phyloP scores from a whole-genome alignment of 2,113 vertebrate genomes.

The Reinhardtius hippoglossoides region DNA sequence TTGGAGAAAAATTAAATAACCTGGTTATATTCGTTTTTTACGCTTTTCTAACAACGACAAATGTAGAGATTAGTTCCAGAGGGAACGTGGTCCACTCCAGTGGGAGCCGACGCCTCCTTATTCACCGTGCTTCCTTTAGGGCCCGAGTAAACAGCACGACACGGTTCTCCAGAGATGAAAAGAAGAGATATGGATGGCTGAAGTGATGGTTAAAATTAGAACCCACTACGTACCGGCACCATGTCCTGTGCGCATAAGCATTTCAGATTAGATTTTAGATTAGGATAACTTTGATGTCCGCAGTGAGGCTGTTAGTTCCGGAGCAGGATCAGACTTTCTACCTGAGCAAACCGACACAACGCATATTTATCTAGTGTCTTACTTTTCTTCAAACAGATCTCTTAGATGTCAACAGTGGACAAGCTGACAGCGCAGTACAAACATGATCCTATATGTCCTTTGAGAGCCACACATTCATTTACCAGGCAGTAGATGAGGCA shows the following conservation, averaged over 20 bases:
- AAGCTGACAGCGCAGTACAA: no score
- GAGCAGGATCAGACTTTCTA: slow-evolving; percentile 26
- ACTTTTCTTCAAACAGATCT: slow-evolving; percentile 14
- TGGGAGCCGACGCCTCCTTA: background rate
- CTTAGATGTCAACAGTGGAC: background rate
- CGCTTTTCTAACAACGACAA: background rate
- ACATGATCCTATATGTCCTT: background rate
- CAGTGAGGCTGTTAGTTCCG: slow-evolving; percentile 52
- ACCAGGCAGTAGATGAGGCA: no score
- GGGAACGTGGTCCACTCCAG: background rate
- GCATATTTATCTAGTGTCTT: background rate
- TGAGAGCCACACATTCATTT: no score
- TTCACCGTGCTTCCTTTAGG: slow-evolving; percentile 35
- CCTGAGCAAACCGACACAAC: background rate
- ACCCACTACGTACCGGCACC: slow-evolving; percentile 24
- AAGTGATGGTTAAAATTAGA: slow-evolving; percentile 63
- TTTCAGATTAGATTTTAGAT: slow-evolving; percentile 69
- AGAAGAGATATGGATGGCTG: slow-evolving; percentile 25
- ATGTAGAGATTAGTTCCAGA: background rate
- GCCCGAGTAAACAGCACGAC: slow-evolving; percentile 30
- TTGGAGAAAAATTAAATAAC: background rate
- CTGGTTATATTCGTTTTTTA: background rate
- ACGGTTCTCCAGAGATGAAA: slow-evolving; percentile 31
- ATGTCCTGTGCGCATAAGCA: slow-evolving; percentile 53
- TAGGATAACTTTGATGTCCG: slow-evolving; percentile 66